These are phyloP conservation scores for Tetropium fuscum DNA, from an alignment of 2,888 invertebrate species.

Conservation along the genomic window DNA sequence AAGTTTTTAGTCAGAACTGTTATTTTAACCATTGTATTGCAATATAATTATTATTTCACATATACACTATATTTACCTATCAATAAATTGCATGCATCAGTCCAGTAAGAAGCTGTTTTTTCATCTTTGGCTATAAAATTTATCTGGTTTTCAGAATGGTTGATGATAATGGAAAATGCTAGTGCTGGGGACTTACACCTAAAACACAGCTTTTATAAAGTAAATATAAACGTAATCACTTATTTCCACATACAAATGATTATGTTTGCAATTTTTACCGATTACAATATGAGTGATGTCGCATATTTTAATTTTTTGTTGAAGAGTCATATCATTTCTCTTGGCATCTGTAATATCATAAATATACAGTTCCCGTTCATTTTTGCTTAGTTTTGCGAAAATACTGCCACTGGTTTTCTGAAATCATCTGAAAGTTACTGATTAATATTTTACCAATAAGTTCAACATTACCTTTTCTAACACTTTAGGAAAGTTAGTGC, in stretches of 20 bases:
- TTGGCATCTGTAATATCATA: constrained; percentile 42
- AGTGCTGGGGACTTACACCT: constrained; percentile 51
- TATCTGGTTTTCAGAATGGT: constrained; percentile 50
- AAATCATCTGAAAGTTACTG: constrained; percentile 26
- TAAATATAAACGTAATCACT: background rate
- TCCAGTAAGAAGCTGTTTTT: constrained; percentile 58
- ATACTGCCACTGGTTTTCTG: constrained; percentile 51
- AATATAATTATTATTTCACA: too few relatives aligned
- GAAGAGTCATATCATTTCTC: constrained; percentile 33
- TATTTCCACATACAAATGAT: constrained; percentile 50
- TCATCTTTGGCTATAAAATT: constrained; percentile 59
- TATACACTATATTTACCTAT: constrained; percentile 48
- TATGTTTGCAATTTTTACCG: constrained; percentile 60
- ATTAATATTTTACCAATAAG: too few relatives aligned
- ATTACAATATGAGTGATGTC: constrained; percentile 58
- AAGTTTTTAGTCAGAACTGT: background rate
- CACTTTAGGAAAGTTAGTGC: constrained; percentile 57
- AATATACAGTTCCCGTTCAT: constrained; percentile 48
- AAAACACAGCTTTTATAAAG: constrained; percentile 16
- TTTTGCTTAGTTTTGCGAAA: constrained; percentile 49
- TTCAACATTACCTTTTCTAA: constrained; percentile 58
- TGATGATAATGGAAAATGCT: constrained; percentile 58
- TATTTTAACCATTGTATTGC: constrained; percentile 1
- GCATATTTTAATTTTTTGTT: constrained; percentile 42
- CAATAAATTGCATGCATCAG: constrained; percentile 58